A percentile compares a stretch with the other conserved stretches of the same genome.
phyloP scores from a whole-genome alignment of 2,113 vertebrate species.

The Dolichotis patagonum region DNA sequence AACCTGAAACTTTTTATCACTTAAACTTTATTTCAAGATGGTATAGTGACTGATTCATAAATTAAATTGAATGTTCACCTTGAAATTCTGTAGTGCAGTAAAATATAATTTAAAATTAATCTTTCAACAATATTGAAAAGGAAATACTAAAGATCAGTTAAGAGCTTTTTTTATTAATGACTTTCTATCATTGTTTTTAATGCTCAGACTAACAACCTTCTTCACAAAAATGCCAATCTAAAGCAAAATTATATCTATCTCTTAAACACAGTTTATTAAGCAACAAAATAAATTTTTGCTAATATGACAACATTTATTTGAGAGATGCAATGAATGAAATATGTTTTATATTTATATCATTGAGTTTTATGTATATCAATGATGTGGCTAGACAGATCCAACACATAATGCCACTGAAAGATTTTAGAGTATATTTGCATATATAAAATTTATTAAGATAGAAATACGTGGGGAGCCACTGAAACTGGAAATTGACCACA shows the following conservation, averaged over 20 bases:
- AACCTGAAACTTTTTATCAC: background rate
- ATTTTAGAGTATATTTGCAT: background rate
- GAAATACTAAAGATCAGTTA: background rate
- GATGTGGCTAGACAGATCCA: background rate
- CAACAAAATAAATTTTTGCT: constrained; percentile 33
- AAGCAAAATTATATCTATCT: background rate
- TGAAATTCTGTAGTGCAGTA: background rate
- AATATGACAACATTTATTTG: background rate
- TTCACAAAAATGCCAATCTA: background rate
- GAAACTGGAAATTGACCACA: no score
- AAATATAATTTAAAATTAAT: constrained; percentile 55
- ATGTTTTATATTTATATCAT: background rate
- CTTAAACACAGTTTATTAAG: background rate
- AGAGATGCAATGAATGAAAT: constrained; percentile 36
- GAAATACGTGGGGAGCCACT: background rate
- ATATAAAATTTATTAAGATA: background rate
- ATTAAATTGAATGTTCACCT: background rate
- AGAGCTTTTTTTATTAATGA: background rate
- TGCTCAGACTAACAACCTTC: background rate
- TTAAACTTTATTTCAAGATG: constrained; percentile 11
- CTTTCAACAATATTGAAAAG: background rate
- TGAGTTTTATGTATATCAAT: background rate
- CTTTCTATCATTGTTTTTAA: background rate
- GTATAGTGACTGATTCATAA: background rate
- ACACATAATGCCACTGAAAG: background rate